These are phyloP conservation scores for Coturnix japonica DNA, from an alignment of 2,113 vertebrate genomes.

Conservation along the genomic window DNA sequence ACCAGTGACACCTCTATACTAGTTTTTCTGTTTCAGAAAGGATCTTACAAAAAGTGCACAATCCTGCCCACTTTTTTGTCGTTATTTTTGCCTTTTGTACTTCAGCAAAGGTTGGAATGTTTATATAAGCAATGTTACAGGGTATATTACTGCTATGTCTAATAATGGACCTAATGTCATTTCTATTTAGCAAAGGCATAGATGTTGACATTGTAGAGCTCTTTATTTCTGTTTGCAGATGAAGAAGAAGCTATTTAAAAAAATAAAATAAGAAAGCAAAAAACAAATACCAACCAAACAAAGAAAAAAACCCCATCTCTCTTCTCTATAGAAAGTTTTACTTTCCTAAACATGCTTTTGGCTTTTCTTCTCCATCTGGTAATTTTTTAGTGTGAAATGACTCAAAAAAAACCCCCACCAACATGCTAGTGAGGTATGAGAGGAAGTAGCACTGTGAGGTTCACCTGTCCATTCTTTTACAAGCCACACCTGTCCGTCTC, in stretches of 20 bases:
- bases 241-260: background rate
- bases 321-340: background rate
- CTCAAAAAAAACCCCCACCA: background rate
- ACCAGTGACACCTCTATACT: background rate
- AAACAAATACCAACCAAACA: background rate
- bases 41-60: background rate
- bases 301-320: background rate
- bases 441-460: background rate
- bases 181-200: background rate
- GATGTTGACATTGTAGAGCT: background rate
- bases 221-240: background rate
- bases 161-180: background rate
- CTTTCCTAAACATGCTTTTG: background rate
- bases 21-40: background rate
- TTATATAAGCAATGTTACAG: constrained; percentile 13
- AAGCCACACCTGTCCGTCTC: background rate
- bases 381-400: background rate
- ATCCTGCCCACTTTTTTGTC: background rate
- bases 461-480: background rate
- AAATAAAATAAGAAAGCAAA: background rate
- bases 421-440: background rate
- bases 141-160: background rate
- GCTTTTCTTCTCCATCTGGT: background rate
- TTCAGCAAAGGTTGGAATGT: background rate
- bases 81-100: background rate